A percentile compares a stretch with the other conserved stretches of the same genome.
These are phyloP conservation scores for Etheostoma cragini DNA, from an alignment of 2,113 vertebrate genomes.

Conservation along the genomic window DNA sequence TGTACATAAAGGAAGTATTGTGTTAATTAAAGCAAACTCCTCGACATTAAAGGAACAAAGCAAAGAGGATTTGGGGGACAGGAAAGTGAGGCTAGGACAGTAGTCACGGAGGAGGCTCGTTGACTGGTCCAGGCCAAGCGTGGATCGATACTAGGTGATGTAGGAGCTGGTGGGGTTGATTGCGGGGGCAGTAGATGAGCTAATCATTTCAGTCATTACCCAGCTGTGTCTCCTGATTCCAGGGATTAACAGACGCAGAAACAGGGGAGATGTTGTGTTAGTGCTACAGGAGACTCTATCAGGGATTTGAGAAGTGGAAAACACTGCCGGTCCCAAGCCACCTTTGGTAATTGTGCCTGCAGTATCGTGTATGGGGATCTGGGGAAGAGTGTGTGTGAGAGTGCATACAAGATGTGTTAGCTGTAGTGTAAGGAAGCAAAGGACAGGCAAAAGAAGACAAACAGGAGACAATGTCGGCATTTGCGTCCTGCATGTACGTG, in stretches of 20 bases:
- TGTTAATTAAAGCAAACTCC: slow-evolving; percentile 1
- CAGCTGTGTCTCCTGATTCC: slow-evolving; percentile 69
- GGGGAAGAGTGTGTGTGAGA: slow-evolving; percentile 25
- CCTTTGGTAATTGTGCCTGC: slow-evolving; percentile 61
- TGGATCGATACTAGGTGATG: slow-evolving; percentile 71
- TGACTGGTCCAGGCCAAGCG: slow-evolving; percentile 36
- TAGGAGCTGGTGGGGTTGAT: slow-evolving; percentile 44
- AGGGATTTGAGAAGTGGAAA: slow-evolving; percentile 70
- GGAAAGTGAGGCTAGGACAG: slow-evolving; percentile 39
- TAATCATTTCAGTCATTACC: slow-evolving; percentile 80
- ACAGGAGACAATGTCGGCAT: slow-evolving; percentile 28
- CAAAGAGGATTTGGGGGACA: slow-evolving; percentile 24
- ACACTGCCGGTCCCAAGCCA: slow-evolving; percentile 54
- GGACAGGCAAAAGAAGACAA: slow-evolving; percentile 11
- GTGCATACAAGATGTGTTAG: slow-evolving; percentile 19
- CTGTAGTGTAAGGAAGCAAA: background rate
- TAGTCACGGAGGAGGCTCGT: slow-evolving; percentile 19
- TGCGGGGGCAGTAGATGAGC: slow-evolving; percentile 53
- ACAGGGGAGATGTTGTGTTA: slow-evolving; percentile 73
- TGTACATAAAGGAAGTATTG: background rate
- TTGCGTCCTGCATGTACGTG: background rate
- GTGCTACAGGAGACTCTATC: slow-evolving; percentile 64
- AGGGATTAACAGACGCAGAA: slow-evolving; percentile 74
- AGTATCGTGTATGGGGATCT: slow-evolving; percentile 22
- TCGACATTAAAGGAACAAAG: slow-evolving; percentile 12